Evolutionary conservation across 2,113 vertebrate species (phyloP), one percentile per base, ranked within the genome.

Genomic region (Sinocyclocheilus rhinocerous): DNA sequence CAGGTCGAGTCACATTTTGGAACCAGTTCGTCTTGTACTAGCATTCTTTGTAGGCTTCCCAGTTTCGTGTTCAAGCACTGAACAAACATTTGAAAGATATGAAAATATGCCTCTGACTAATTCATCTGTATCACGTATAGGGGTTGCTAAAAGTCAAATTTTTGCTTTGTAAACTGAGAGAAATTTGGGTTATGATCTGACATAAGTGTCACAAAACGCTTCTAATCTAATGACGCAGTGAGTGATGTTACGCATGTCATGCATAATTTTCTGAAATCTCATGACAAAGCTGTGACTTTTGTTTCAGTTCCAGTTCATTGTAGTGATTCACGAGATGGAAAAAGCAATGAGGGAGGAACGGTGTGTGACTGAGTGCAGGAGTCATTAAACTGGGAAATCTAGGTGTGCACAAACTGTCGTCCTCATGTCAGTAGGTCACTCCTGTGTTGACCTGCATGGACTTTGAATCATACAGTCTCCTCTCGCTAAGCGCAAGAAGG

Each of bases 11-110:
- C 84, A 69, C 88, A 76, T 84, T 48, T 86, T n/a, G 50, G 52
- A 91, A 91, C 90, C 90, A 86, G 90, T 91, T 91, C 63, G 85
- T 89, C 90, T 87, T 77, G 89, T 87, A 83, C 70, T 52, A 39
- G 78, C 84, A 79, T 78, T 87, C 81, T 50, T 50, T 80, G 70
- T 18, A 73, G 42, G 48, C 36, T 33, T 86, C n/a, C 67, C 9
- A 45, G 84, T 36, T 73, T 63, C 29, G 20, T 18, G 55, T 69
- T 84, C 15, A 52, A 8, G 81, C 42, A 20, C 39, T 50, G 42
- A 29, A 45, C 82, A 83, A 48, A 63, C 86, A 63, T 39, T 36
- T 70, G 67, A 72, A 79, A 13, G 55, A 61, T 59, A 29, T 18
- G 22, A 65, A 42, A 63, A 48, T 26, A 61, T 1, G 75, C 18